Conservation (phyloP, 2,888 invertebrate genomes). For the Acanthosepion pharaonis region DNA sequence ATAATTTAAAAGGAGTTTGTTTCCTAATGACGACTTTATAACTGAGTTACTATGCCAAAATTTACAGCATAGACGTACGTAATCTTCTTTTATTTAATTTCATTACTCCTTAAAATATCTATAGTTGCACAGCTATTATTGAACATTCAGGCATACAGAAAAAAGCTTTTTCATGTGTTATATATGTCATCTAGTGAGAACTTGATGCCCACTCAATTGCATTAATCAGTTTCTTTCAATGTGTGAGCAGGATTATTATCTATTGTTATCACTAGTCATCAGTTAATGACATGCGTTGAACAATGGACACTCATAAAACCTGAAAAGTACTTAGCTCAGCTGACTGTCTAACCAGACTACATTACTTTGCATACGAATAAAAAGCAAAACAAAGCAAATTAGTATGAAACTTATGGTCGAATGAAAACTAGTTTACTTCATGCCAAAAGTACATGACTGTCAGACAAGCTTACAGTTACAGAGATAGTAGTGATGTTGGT, state of each 20-base stretch:
- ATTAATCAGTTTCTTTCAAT: constrained; percentile 33
- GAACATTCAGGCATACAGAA: neutral
- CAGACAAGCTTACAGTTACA: neutral
- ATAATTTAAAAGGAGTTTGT: too few species aligned
- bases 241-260: neutral
- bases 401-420: neutral
- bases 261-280: constrained; percentile 33
- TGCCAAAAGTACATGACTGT: neutral
- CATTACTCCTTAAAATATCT: neutral
- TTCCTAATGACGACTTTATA: neutral
- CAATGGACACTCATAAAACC: constrained; percentile 1
- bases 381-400: constrained; percentile 3
- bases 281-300: constrained; percentile 33
- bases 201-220: constrained; percentile 33
- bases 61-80: neutral
- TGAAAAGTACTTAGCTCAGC: neutral
- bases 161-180: neutral
- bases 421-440: neutral
- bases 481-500: constrained; percentile 18
- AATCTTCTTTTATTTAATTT: neutral
- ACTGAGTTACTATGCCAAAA: neutral
- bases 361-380: constrained; percentile 1
- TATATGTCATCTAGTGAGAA: constrained; percentile 14
- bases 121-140: neutral
- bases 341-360: neutral